Percentiles rank a stretch among this genome's conserved stretches.
Conservation (phyloP, 1,140 invertebrate species). For the Hestina assimilis region DNA sequence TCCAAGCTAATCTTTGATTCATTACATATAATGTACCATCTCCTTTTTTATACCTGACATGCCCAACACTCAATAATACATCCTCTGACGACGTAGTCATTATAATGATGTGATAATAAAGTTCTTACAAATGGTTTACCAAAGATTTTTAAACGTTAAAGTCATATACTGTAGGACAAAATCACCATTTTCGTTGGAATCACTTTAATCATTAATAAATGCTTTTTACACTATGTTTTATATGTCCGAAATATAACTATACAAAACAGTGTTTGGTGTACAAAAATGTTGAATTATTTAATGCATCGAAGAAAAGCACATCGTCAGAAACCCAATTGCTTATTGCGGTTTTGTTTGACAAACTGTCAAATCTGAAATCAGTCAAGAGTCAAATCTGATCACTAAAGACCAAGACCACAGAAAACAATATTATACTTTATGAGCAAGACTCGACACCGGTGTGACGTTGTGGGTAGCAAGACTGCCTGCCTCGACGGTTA, state of each 20-base stretch:
- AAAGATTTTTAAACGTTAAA: conserved; percentile 1
- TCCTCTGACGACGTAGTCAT: conserved; percentile 95
- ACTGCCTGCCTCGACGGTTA: too few species aligned
- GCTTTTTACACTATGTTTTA: not conserved
- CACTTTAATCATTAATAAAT: conserved; percentile 3
- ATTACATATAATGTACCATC: conserved; percentile 97
- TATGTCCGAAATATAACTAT: not conserved
- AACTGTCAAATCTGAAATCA: conserved; percentile 21
- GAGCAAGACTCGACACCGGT: too few species aligned
- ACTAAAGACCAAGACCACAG: too few species aligned
- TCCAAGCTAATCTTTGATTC: conserved; percentile 97
- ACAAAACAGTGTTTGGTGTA: conserved; percentile 15
- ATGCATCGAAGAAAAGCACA: conserved; percentile 55
- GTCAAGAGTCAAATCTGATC: too few species aligned
- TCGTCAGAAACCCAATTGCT: conserved; percentile 62
- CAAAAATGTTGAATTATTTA: conserved; percentile 40
- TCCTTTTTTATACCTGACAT: conserved; percentile 97
- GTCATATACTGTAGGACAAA: conserved; percentile 1
- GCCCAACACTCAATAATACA: conserved; percentile 92
- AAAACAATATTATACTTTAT: too few species aligned
- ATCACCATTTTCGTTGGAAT: conserved; percentile 1
- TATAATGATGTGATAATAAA: conserved; percentile 18
- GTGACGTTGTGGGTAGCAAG: too few species aligned
- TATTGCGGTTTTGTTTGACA: conserved; percentile 63
- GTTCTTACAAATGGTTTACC: conserved; percentile 1